These are phyloP conservation scores for Dusona sp. DNA, from an alignment of 2,888 invertebrate species.

Conservation along the genomic window DNA sequence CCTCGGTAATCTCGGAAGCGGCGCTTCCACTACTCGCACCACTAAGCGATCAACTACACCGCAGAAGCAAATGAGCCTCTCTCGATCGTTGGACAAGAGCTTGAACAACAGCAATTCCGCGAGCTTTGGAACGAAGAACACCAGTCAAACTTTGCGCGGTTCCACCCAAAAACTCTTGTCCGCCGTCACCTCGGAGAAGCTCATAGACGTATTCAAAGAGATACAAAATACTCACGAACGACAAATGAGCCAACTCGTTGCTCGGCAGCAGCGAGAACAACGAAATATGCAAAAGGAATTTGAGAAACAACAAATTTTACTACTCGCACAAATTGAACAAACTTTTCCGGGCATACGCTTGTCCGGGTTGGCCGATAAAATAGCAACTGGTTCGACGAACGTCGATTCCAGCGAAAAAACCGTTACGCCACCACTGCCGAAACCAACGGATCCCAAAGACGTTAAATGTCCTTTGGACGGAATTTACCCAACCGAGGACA, in stretches of 20 bases:
- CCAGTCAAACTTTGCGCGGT: constrained; percentile 24
- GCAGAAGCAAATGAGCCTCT: constrained; percentile 14
- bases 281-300: constrained; percentile 88
- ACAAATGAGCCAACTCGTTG: constrained; percentile 88
- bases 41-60: constrained; percentile 35
- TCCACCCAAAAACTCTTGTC: constrained; percentile 71
- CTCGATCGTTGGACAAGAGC: constrained; percentile 62
- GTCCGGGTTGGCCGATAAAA: constrained; percentile 68
- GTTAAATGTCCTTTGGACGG: constrained; percentile 64
- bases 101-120: constrained; percentile 43
- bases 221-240: constrained; percentile 88
- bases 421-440: no score
- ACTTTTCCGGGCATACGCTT: constrained; percentile 78
- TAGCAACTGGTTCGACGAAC: constrained; percentile 46
- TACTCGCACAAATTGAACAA: constrained; percentile 85
- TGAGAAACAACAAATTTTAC: constrained; percentile 88
- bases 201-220: constrained; percentile 81
- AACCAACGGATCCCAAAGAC: neutral
- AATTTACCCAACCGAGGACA: constrained; percentile 54
- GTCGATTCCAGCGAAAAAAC: constrained; percentile 10
- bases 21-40: constrained; percentile 25
- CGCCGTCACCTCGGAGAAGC: constrained; percentile 78
- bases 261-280: constrained; percentile 89
- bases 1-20: constrained; percentile 69
- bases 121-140: constrained; percentile 42